Base-by-base conservation (phyloP, 2,113 vertebrate species). In the Pluvianellus socialis region DNA sequence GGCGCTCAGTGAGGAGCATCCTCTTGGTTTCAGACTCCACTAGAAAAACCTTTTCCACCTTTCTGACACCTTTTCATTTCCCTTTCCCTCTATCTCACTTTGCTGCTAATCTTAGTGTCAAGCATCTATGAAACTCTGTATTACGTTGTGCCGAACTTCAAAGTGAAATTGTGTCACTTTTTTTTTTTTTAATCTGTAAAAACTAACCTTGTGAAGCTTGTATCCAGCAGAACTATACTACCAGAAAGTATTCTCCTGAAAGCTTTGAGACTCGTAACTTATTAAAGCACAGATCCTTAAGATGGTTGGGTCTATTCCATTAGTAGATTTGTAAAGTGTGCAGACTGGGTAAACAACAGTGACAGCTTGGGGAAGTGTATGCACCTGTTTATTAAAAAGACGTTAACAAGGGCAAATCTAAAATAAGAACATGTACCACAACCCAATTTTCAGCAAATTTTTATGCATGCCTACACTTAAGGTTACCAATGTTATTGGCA, bases 381-480 rank as follows among this genome's bases (percentile, higher is more conserved):
- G 96, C 98, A 98, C 98, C 98, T 98, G 97, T 97, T 98, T 97
- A 98, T 97, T 98, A 97, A 98, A 92, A 98, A 97, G 95, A 98
- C 72, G 83, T 96, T 98, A 98, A 98, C 98, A 96, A 95, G 97
- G 97, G 97, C 97, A 98, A 97, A 96, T 96, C 97, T 98, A 98
- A 98, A 98, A 98, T 97, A 97, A 97, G 97, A 98, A 98, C 89
- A 79, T 86, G 94, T 86, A 97, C 93, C 93, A 47, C 97, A 98
- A 98, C 95, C 96, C 96, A 97, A 96, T 98, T 98, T 98, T 97
- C 95, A 97, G 95, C 89, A 96, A 96, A 94, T 94, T 97, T 97
- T 98, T 95, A 95, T 97, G 91, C 97, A 93, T 97, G 97, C 88
- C 95, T 97, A 92, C 91, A 97, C 94, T 98, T 97, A 96, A 98